Base-by-base conservation (phyloP, 1,140 invertebrate genomes). In the Bombyx mandarina region DNA sequence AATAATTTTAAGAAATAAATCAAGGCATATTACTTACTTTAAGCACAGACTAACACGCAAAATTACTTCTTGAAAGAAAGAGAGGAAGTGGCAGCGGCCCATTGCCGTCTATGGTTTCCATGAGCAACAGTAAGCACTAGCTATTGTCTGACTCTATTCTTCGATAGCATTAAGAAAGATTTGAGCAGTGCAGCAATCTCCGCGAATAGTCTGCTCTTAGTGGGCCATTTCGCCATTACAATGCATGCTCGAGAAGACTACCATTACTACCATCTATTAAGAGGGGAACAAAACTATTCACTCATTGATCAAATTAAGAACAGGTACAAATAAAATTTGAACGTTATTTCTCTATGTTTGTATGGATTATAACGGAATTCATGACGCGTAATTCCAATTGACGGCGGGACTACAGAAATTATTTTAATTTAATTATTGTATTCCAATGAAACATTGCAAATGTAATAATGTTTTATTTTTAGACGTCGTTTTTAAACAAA, bases 231-330 rank as follows among this genome's bases (percentile, higher is more conserved):
- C 70, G 73, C 73, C 73, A 79, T 83, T 79, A 78, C 71, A 73
- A 83, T 86, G 82, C 80, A 83, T 83, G 83, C 82, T 80, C 79
- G 72, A 60, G 50, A 75, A 73, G 74, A 79, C n/a, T n/a, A n/a
- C n/a, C 83, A 83, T 83, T 81, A 79, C 79, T 79, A 79, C 76
- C 79, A 83, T 86, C 83, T 78, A 72, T 77, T 75, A 69, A 71
- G 77, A 80, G 73, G 73, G 72, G 75, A 72, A 71, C 70, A 71
- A 35, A 35, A 5, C 26, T 4, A 35, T 35, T 35, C 4, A 1
- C 2, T 68, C 70, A 69, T 76, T 71, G 60, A 68, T 69, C 58
- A 55, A n/a, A 60, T 48, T 53, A 59, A 55, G 45, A 51, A 61
- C 8, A 10, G 12, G 12, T 50, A 50, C 42, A 51, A 35, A 35